phyloP scores from a whole-genome alignment of 2,113 vertebrate genomes.

The Anarhynchus alexandrinus region DNA sequence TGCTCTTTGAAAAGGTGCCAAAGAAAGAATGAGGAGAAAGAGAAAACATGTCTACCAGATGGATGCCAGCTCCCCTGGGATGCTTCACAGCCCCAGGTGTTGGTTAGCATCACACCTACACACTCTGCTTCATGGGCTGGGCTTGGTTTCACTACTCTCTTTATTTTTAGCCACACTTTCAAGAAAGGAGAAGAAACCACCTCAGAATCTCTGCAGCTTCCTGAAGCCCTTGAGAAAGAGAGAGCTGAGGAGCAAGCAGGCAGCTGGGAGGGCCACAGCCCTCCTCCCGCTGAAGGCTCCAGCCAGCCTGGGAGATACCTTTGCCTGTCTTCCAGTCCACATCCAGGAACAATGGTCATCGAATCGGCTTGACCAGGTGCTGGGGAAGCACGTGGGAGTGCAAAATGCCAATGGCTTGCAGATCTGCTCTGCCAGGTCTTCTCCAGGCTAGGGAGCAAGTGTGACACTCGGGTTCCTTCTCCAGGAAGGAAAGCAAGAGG shows the following conservation, averaged over 20 bases:
- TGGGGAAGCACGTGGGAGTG: not conserved
- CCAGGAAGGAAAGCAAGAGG: not conserved
- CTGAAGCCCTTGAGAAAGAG: not conserved
- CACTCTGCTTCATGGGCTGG: not conserved
- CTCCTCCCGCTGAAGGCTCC: not conserved
- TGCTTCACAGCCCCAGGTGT: not conserved
- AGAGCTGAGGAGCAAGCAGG: not conserved
- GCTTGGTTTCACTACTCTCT: not conserved
- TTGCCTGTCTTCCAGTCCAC: not conserved
- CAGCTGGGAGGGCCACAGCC: not conserved
- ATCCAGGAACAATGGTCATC: not conserved
- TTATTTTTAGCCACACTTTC: conserved; percentile 3
- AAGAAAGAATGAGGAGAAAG: not conserved
- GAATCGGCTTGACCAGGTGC: not conserved
- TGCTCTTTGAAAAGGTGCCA: not conserved
- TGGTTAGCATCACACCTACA: conserved; percentile 44
- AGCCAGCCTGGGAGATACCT: not conserved
- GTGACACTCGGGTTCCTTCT: not conserved
- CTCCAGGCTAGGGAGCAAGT: not conserved
- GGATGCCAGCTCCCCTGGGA: not conserved
- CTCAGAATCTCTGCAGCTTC: not conserved
- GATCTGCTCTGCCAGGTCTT: not conserved
- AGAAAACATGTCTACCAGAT: not conserved
- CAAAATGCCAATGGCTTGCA: not conserved
- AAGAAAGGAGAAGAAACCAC: not conserved